Conservation (phyloP, 1,140 invertebrate genomes). For the Papilio helenus region DNA sequence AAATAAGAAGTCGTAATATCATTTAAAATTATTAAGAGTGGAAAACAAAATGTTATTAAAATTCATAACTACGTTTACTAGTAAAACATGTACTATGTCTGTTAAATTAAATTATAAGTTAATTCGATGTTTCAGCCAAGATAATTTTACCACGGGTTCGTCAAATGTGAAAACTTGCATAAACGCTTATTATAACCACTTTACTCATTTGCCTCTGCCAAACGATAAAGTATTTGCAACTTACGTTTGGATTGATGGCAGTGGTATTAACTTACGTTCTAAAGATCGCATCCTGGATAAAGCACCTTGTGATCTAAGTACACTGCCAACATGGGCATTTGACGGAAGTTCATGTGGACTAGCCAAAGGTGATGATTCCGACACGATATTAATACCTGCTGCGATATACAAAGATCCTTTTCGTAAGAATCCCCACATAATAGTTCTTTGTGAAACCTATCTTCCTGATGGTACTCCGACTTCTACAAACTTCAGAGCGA, state of each 20-base stretch:
- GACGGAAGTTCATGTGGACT: constrained; percentile 95
- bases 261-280: constrained; percentile 90
- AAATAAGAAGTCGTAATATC: neutral
- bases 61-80: neutral
- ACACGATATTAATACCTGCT: constrained; percentile 88
- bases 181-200: constrained; percentile 84
- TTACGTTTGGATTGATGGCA: constrained; percentile 97
- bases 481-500: constrained; percentile 89
- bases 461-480: constrained; percentile 69
- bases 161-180: constrained; percentile 50
- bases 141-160: constrained; percentile 53
- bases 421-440: constrained; percentile 91
- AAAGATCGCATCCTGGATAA: constrained; percentile 91
- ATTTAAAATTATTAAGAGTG: neutral
- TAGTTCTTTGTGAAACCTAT: constrained; percentile 92
- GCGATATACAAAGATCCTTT: constrained; percentile 97
- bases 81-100: neutral
- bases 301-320: constrained; percentile 85
- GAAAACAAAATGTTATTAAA: constrained; percentile 3
- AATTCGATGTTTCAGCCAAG: constrained; percentile 42
- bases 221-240: constrained; percentile 88
- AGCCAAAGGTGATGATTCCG: constrained; percentile 90
- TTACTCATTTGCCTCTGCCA: constrained; percentile 87
- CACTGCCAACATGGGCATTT: constrained; percentile 97
- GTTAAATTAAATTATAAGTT: constrained; percentile 4